Conservation (phyloP, 2,113 vertebrate genomes). For the Orycteropus afer region DNA sequence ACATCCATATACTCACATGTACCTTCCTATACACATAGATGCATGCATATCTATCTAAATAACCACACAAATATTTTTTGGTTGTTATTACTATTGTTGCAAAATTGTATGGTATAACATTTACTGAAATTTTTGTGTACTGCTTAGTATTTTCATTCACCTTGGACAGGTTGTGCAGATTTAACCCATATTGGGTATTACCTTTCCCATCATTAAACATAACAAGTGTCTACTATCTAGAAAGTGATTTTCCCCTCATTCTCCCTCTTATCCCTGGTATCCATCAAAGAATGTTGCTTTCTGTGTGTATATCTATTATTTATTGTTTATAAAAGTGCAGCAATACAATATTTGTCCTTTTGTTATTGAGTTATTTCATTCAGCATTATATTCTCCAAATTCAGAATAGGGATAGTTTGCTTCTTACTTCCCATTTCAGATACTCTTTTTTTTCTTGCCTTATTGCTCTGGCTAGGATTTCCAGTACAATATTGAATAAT, state of each 20-base stretch:
- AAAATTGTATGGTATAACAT: background rate
- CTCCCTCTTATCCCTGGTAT: background rate
- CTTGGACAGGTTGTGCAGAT: background rate
- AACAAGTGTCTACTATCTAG: background rate
- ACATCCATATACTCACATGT: too few relatives aligned
- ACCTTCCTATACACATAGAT: too few relatives aligned
- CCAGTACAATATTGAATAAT: too few relatives aligned
- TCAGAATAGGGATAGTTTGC: too few relatives aligned
- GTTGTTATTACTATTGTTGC: background rate
- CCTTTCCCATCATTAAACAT: background rate
- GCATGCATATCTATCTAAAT: background rate
- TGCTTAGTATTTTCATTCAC: background rate
- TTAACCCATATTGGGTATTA: background rate
- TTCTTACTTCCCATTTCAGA: too few relatives aligned
- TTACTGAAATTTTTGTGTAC: background rate
- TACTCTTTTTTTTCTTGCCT: too few relatives aligned
- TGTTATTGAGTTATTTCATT: background rate
- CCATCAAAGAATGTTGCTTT: background rate
- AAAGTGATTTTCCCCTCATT: background rate
- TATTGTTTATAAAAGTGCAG: background rate
- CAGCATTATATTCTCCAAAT: too few relatives aligned
- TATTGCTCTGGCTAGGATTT: too few relatives aligned
- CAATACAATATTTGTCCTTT: background rate
- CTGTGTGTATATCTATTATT: background rate
- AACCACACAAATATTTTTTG: background rate